Percentiles rank a stretch among this genome's conserved stretches.
These are phyloP conservation scores for Liodrosophila aerea DNA, from an alignment of 2,888 invertebrate genomes.

Conservation along the genomic window DNA sequence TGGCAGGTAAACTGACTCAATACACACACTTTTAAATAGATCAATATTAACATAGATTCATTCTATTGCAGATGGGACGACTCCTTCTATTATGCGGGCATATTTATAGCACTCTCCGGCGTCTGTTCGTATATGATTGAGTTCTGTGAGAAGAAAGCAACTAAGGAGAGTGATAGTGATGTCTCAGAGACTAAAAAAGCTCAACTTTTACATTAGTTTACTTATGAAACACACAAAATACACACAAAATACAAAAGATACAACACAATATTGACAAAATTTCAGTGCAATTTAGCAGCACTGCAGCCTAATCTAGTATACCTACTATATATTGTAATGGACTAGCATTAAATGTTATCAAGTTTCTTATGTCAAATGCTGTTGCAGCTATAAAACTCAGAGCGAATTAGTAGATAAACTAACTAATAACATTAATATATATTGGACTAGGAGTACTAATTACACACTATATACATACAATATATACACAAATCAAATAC, in stretches of 20 bases:
- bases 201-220: slow-evolving; percentile 77
- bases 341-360: slow-evolving; percentile 72
- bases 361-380: slow-evolving; percentile 72
- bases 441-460: slow-evolving; percentile 41
- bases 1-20: slow-evolving; percentile 68
- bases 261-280: slow-evolving; percentile 21
- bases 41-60: too few relatives aligned
- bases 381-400: slow-evolving; percentile 62
- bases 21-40: too few relatives aligned
- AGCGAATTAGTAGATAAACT: slow-evolving; percentile 61
- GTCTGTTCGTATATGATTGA: slow-evolving; percentile 81
- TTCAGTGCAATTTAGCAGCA: slow-evolving; percentile 49
- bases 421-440: slow-evolving; percentile 23
- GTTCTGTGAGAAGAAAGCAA: slow-evolving; percentile 78
- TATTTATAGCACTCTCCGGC: slow-evolving; percentile 92
- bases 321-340: slow-evolving; percentile 29
- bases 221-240: slow-evolving; percentile 19
- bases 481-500: slow-evolving; percentile 22
- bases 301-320: slow-evolving; percentile 38
- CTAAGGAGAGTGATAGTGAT: slow-evolving; percentile 81
- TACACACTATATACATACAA: slow-evolving; percentile 45
- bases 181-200: slow-evolving; percentile 75
- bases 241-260: slow-evolving; percentile 4
- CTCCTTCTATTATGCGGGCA: slow-evolving; percentile 90
- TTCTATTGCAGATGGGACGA: slow-evolving; percentile 90